Conservation (phyloP, 2,113 vertebrate species). For the Apaloderma vittatum region DNA sequence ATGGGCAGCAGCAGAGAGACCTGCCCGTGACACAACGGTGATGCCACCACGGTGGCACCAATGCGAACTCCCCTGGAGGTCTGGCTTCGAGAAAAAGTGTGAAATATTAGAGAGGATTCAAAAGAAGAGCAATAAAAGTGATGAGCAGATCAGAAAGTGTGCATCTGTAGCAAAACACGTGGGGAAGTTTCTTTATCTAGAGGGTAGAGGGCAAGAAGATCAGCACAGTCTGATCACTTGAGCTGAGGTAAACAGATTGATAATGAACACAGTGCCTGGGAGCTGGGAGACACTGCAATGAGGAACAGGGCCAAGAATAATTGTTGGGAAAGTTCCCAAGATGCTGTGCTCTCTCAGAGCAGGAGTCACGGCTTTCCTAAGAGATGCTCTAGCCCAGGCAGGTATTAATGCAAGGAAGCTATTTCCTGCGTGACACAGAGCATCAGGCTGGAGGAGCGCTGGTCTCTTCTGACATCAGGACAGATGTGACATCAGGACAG, state of each 20-base stretch:
- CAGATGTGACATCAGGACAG: neutral
- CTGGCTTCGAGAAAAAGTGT: accelerated
- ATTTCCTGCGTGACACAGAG: neutral
- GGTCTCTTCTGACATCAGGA: neutral
- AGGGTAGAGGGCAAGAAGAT: neutral
- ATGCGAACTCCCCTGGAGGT: neutral
- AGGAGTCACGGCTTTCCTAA: neutral
- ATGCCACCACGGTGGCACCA: neutral
- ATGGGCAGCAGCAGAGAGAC: neutral
- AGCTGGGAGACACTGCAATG: neutral
- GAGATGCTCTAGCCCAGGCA: neutral
- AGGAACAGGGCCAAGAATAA: neutral
- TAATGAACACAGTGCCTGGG: neutral
- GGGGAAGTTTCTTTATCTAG: neutral
- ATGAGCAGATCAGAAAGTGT: neutral
- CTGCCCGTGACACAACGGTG: neutral
- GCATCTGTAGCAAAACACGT: neutral
- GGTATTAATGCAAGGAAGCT: neutral
- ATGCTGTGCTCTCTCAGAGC: neutral
- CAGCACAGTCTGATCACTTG: neutral
- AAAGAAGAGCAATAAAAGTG: neutral
- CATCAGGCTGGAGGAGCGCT: neutral
- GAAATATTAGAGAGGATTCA: neutral
- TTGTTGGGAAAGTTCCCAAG: neutral
- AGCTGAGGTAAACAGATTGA: neutral